Evolutionary conservation across 2,113 vertebrate species (phyloP).

Genomic region (Entelurus aequoreus): DNA sequence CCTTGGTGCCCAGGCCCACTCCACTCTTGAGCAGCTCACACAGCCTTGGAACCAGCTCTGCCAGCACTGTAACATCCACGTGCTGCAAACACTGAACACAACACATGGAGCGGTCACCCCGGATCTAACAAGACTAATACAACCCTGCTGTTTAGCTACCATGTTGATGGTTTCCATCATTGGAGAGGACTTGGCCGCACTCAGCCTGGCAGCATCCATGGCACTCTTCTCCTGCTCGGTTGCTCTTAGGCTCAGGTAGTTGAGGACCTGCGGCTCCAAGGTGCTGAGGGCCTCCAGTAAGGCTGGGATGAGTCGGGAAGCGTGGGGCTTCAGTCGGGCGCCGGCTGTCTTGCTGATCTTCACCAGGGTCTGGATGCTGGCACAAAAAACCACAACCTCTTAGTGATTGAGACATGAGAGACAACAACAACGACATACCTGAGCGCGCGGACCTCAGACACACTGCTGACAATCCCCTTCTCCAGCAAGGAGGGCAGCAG

Average conservation of each 20-base stretch:
- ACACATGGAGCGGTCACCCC: conserved; percentile 2
- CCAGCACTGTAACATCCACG: conserved; percentile 85
- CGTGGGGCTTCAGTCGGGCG: conserved; percentile 87
- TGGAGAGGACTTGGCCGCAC: conserved; percentile 93
- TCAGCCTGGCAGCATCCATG: conserved; percentile 94
- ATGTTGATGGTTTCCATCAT: conserved; percentile 99
- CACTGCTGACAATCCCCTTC: conserved; percentile 91
- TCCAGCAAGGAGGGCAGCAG: conserved; percentile 92
- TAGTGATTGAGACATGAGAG: not conserved
- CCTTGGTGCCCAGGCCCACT: conserved; percentile 95
- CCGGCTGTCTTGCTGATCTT: conserved; percentile 97
- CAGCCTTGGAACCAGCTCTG: conserved; percentile 87
- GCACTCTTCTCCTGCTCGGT: conserved; percentile 97
- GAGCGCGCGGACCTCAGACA: conserved; percentile 89
- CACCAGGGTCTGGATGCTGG: conserved; percentile 93
- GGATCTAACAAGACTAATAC: not conserved
- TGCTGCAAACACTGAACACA: conserved; percentile 88
- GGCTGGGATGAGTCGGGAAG: conserved; percentile 88
- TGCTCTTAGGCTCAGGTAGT: conserved; percentile 93
- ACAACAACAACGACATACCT: conserved; percentile 69
- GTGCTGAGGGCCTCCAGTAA: conserved; percentile 90
- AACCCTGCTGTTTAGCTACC: conserved; percentile 65
- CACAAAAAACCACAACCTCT: not conserved
- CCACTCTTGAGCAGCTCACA: conserved; percentile 94
- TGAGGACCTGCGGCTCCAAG: conserved; percentile 93